A percentile compares a stretch with the other conserved stretches of the same genome.
Conservation (phyloP, 2,888 invertebrate species). For the Actias luna region DNA sequence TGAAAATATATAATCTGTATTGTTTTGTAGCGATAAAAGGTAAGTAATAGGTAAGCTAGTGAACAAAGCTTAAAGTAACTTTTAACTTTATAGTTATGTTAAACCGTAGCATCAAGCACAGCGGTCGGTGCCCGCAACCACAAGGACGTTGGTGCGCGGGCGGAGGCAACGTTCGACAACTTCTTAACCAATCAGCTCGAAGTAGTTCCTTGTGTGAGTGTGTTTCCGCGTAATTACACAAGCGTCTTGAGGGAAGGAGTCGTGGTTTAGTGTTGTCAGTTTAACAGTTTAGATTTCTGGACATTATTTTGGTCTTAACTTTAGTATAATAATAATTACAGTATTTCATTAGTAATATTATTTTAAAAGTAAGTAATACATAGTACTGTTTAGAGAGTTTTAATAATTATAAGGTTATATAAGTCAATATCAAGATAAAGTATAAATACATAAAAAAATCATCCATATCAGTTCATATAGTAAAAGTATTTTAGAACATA, state of each 20-base stretch:
- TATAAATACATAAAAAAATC: neutral
- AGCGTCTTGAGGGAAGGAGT: conserved; percentile 48
- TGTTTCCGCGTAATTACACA: conserved; percentile 36
- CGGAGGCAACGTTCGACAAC: conserved; percentile 59
- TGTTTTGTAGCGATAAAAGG: neutral
- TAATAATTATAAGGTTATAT: neutral
- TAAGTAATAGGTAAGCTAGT: neutral
- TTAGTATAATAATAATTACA: neutral
- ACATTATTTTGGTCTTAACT: neutral
- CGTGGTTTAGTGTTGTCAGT: conserved; percentile 43
- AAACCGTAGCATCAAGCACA: conserved; percentile 40
- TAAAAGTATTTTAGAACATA: neutral
- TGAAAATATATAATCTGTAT: neutral
- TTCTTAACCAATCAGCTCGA: conserved; percentile 52
- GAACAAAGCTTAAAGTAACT: conserved; percentile 7
- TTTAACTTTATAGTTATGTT: conserved; percentile 32
- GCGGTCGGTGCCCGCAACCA: conserved; percentile 73
- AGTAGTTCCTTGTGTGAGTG: conserved; percentile 35
- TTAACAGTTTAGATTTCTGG: neutral
- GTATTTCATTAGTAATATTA: neutral
- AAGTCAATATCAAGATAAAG: neutral
- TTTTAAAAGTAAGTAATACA: neutral
- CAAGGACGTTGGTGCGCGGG: conserved; percentile 81
- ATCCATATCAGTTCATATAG: conserved; percentile 4
- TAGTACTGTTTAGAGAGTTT: neutral